Evolutionary conservation across 2,888 invertebrate species (phyloP), one percentile per base, ranked within the genome.

Genomic region (Molanna angustata): DNA sequence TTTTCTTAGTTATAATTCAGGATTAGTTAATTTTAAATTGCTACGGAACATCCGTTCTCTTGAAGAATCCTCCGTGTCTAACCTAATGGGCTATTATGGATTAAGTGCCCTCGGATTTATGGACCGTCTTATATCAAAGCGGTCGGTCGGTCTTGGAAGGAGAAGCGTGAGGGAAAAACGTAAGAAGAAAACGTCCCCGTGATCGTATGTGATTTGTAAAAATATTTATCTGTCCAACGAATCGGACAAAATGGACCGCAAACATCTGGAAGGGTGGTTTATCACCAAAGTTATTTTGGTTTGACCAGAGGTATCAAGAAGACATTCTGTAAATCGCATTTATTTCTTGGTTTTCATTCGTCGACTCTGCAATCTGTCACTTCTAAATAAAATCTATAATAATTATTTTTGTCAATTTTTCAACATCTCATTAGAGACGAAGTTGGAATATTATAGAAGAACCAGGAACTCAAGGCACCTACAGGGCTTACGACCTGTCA

Each of bases 1-100:
- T 27, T 27, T 7, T 27, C 27, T 27, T 7, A 27, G 11, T 27
- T 27, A 27, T 27, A 7, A 27, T 27, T 27, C 7, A 27, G 11
- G 27, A 27, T 7, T 27, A 27, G 6, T 35, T 35, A 35, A 13
- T 11, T 4, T 11, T 35, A 37, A 37, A 37, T 13, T 17, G 16
- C 13, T 17, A 37, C 18, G 17, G n/a, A 37, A 37, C 3, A 37
- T 18, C 16, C 16, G n/a, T n/a, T n/a, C n/a, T 3, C 37, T 18
- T 17, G 17, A 17, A 37, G 37, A 37, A 37, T 45, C 45, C 45
- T 48, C 58, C 58, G 55, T 50, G 55, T 58, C 52, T 50, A 42
- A 50, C 37, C 53, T 58, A 58, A 58, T 58, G 58, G 58, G 44
- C 58, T 53, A 58, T 58, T 58, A 56, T 47, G 58, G 58, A 58